phyloP scores from a whole-genome alignment of 2,113 vertebrate species.

The Osmerus mordax region DNA sequence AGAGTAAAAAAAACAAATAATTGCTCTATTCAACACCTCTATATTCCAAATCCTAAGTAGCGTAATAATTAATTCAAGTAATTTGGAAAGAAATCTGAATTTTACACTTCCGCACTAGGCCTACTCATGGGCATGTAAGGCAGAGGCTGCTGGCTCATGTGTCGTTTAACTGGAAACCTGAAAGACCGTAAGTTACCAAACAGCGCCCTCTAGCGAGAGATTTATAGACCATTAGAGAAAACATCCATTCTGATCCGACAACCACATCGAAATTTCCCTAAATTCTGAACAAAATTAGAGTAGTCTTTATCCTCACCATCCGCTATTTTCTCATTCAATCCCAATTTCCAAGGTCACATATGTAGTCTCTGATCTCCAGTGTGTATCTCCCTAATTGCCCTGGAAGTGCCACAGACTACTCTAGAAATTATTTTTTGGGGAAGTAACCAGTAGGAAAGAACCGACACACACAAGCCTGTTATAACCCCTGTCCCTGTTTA shows the following conservation, averaged over 20 bases:
- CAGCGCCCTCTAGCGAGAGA: conserved; percentile 61
- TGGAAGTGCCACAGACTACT: conserved; percentile 41
- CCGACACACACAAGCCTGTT: conserved; percentile 3
- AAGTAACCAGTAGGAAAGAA: conserved; percentile 35
- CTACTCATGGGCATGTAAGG: too few relatives aligned
- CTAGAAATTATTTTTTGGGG: conserved; percentile 17
- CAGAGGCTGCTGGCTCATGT: neutral
- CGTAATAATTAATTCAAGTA: too few relatives aligned
- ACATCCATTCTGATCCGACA: neutral
- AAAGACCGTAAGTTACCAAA: conserved; percentile 51
- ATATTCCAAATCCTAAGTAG: too few relatives aligned
- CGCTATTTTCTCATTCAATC: neutral
- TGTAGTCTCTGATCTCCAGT: conserved; percentile 11
- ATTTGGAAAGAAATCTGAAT: too few relatives aligned
- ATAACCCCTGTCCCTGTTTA: conserved; percentile 27
- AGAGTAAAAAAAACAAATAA: too few relatives aligned
- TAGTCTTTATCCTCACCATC: too few relatives aligned
- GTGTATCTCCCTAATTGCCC: conserved; percentile 33
- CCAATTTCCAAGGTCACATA: too few relatives aligned
- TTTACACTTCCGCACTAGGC: too few relatives aligned
- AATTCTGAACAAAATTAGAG: too few relatives aligned
- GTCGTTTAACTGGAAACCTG: too few relatives aligned
- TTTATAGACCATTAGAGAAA: neutral
- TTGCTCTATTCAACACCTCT: too few relatives aligned
- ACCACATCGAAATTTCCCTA: too few relatives aligned